phyloP scores from a whole-genome alignment of 2,888 invertebrate species.

The Ischnus inquisitorius region DNA sequence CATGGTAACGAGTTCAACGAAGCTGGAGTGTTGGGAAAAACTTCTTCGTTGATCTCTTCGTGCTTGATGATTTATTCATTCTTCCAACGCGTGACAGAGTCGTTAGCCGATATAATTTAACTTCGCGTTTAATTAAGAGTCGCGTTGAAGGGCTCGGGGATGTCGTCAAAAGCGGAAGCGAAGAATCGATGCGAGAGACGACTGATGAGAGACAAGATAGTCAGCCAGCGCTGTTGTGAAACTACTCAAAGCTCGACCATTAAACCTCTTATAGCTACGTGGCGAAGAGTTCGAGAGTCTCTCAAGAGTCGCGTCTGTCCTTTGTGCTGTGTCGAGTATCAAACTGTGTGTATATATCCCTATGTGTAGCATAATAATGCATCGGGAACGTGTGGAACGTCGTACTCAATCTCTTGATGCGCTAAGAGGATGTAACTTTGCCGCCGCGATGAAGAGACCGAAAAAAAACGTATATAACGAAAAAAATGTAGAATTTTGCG shows the following conservation, averaged over 20 bases:
- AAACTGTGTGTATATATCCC: neutral
- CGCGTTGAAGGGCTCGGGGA: neutral
- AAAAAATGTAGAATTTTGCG: neutral
- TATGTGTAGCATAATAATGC: neutral
- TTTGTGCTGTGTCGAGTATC: neutral
- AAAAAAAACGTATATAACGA: neutral
- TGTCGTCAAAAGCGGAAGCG: neutral
- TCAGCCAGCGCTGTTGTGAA: conserved; percentile 13
- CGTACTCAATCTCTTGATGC: neutral
- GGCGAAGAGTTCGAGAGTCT: conserved; percentile 37
- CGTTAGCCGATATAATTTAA: too few relatives aligned
- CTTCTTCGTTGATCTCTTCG: too few relatives aligned
- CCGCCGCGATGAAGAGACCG: neutral
- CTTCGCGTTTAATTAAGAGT: too few relatives aligned
- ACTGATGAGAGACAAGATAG: neutral
- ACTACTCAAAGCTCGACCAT: conserved; percentile 37
- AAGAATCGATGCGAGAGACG: neutral
- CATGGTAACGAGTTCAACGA: too few relatives aligned
- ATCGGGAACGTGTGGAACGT: neutral
- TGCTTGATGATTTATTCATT: too few relatives aligned
- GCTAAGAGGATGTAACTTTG: conserved; percentile 22
- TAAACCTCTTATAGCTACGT: conserved; percentile 36
- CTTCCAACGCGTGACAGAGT: too few relatives aligned
- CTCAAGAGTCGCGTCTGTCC: neutral
- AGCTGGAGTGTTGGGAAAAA: too few relatives aligned